Percentiles rank a stretch among this genome's conserved stretches.
Evolutionary conservation across 2,113 vertebrate species (phyloP).

Genomic region (Lasiurus cinereus): DNA sequence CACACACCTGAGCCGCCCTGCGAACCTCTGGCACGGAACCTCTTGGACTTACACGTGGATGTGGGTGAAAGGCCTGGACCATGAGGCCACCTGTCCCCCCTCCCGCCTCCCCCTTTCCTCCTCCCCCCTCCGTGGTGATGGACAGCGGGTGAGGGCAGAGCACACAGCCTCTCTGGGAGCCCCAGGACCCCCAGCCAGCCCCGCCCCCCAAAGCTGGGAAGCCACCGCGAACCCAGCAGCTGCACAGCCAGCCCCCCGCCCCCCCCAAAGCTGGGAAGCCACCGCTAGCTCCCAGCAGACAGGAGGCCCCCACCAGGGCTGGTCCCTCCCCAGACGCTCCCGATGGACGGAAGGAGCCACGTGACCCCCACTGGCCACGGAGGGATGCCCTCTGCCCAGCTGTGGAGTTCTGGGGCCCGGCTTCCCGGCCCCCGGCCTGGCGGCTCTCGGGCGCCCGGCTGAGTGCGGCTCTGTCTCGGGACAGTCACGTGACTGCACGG

Average conservation of each 20-base stretch:
- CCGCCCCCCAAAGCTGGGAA: not conserved
- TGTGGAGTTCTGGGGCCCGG: too few relatives aligned
- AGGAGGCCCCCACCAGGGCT: rapidly evolving
- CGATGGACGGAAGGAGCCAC: too few relatives aligned
- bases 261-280: not conserved
- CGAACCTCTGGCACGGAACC: not conserved
- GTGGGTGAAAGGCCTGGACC: not conserved
- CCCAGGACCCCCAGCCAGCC: too few relatives aligned
- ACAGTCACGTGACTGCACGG: too few relatives aligned
- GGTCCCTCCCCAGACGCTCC: not conserved
- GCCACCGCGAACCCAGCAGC: not conserved
- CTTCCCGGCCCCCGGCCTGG: too few relatives aligned
- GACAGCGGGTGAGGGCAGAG: not conserved
- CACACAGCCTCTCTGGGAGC: not conserved
- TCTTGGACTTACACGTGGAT: not conserved
- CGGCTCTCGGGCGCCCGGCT: too few relatives aligned
- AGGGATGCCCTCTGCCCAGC: too few relatives aligned
- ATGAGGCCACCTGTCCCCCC: not conserved
- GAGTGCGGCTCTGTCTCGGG: too few relatives aligned
- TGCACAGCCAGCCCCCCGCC: not conserved
- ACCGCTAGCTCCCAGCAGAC: not conserved
- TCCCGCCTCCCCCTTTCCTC: too few relatives aligned
- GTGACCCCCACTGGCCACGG: too few relatives aligned
- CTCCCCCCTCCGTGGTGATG: too few relatives aligned
- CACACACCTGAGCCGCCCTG: too few relatives aligned